A percentile compares a stretch with the other conserved stretches of the same genome.
Conservation (phyloP, 2,888 invertebrate genomes). For the Nowickia ferox region DNA sequence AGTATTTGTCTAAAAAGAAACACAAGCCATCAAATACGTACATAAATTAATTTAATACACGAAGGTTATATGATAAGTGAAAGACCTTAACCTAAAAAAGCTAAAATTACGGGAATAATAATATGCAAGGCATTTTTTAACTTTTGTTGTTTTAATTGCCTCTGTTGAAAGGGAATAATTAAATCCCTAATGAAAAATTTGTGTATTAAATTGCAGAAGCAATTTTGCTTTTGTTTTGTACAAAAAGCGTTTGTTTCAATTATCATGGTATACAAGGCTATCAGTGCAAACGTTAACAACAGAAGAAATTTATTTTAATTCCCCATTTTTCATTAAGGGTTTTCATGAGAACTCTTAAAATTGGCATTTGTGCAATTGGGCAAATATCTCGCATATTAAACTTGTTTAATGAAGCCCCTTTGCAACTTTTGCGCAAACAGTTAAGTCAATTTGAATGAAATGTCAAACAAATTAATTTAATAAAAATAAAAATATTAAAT, state of each 20-base stretch:
- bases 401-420: too few relatives aligned
- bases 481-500: too few relatives aligned
- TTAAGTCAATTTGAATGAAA: too few relatives aligned
- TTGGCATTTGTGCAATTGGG: too few relatives aligned
- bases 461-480: too few relatives aligned
- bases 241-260: slow-evolving; percentile 34
- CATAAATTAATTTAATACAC: slow-evolving; percentile 8
- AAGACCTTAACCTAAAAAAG: slow-evolving; percentile 17
- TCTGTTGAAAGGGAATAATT: slow-evolving; percentile 28
- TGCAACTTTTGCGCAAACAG: too few relatives aligned
- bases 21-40: background rate
- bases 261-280: slow-evolving; percentile 17
- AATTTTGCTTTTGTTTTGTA: background rate
- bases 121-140: background rate
- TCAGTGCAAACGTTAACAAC: background rate
- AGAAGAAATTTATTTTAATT: slow-evolving; percentile 25
- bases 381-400: too few relatives aligned
- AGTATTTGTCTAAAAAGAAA: slow-evolving; percentile 15
- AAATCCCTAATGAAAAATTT: slow-evolving; percentile 29
- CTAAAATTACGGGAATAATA: background rate
- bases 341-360: too few relatives aligned
- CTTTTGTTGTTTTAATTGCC: background rate
- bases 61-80: background rate
- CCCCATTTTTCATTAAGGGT: slow-evolving; percentile 5
- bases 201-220: background rate